phyloP scores from a whole-genome alignment of 2,888 invertebrate genomes.

The Lomographa bimaculata region DNA sequence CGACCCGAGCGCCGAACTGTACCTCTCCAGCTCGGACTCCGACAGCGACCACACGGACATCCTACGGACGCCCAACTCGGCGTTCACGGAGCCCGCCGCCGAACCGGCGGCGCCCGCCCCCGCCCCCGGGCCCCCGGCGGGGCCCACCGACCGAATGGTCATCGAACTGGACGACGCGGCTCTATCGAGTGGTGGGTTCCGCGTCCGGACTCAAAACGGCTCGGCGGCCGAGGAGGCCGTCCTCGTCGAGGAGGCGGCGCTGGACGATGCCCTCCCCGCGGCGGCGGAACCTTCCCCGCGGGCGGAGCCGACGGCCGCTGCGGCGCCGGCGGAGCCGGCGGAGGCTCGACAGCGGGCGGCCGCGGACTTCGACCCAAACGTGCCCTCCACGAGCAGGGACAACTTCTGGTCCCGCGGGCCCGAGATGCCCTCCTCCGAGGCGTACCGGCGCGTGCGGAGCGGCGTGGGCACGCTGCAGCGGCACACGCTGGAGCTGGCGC shows the following conservation, averaged over 20 bases:
- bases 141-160: constrained; percentile 25
- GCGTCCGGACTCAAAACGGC: constrained; percentile 59
- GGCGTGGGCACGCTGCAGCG: constrained; percentile 67
- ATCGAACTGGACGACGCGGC: constrained; percentile 32
- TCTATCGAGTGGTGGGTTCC: constrained; percentile 57
- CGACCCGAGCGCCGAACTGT: constrained; percentile 49
- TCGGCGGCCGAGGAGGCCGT: constrained; percentile 17
- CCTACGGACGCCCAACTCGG: constrained; percentile 65
- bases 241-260: constrained; percentile 1
- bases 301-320: too few species aligned
- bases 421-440: constrained; percentile 61
- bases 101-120: constrained; percentile 29
- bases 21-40: constrained; percentile 69
- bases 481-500: constrained; percentile 62
- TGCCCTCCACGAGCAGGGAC: constrained; percentile 66
- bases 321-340: constrained; percentile 7
- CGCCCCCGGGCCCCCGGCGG: constrained; percentile 17
- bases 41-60: constrained; percentile 72
- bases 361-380: constrained; percentile 32
- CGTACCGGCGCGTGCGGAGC: constrained; percentile 64
- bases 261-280: not conserved
- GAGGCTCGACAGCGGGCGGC: constrained; percentile 5
- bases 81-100: constrained; percentile 53
- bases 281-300: constrained; percentile 5
- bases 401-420: constrained; percentile 54